Evolutionary conservation across 2,113 vertebrate species (phyloP).

Genomic region (Urocynchramus pylzowi): DNA sequence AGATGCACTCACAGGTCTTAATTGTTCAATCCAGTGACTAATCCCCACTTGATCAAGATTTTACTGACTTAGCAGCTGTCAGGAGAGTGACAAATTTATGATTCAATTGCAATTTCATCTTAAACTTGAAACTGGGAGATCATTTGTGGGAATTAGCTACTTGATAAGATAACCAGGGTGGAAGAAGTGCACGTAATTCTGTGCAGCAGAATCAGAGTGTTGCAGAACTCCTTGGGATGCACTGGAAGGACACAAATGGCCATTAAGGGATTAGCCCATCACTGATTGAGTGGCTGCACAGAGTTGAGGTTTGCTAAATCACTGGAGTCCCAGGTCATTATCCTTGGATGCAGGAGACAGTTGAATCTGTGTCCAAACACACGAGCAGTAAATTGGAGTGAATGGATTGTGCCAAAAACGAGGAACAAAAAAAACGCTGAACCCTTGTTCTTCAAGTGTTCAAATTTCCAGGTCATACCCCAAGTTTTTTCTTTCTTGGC

Average conservation of each 20-base stretch:
- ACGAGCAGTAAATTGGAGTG: constrained; percentile 62
- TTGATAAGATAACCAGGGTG: constrained; percentile 76
- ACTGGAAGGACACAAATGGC: constrained; percentile 69
- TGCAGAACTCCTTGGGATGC: constrained; percentile 65
- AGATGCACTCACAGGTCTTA: constrained; percentile 48
- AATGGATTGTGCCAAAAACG: constrained; percentile 37
- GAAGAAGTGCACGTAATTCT: constrained; percentile 42
- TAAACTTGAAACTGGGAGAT: constrained; percentile 61
- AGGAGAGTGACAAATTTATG: constrained; percentile 76
- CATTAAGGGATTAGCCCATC: constrained; percentile 80
- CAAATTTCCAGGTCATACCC: constrained; percentile 69
- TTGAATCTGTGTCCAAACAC: constrained; percentile 55
- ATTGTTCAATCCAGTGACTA: constrained; percentile 63
- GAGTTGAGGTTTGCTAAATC: constrained; percentile 73
- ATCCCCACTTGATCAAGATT: constrained; percentile 72
- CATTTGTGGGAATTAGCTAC: constrained; percentile 79
- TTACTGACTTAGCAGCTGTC: constrained; percentile 72
- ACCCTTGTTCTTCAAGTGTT: constrained; percentile 40
- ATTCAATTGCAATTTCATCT: constrained; percentile 72
- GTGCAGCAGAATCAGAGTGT: constrained; percentile 54
- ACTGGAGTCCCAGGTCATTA: constrained; percentile 62
- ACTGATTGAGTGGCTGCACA: constrained; percentile 53
- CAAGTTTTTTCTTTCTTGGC: constrained; percentile 52
- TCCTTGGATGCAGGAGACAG: constrained; percentile 69
- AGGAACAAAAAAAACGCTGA: constrained; percentile 35